Conservation (phyloP, 2,888 invertebrate species). For the Linnaemya vulpina region DNA sequence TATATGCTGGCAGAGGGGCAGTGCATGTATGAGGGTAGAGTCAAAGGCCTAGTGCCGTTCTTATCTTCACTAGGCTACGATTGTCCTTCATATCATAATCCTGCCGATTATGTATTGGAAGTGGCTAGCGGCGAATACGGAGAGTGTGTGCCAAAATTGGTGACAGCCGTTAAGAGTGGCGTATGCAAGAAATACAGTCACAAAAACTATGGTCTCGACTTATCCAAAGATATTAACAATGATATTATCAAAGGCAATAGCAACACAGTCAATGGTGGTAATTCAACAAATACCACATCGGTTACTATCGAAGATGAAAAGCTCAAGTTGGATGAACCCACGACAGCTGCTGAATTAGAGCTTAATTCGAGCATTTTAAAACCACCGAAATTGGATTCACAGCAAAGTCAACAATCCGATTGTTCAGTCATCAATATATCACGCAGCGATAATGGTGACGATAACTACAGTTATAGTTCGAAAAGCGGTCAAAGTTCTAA, state of each 20-base stretch:
- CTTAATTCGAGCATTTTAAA: constrained; percentile 83
- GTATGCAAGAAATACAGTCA: constrained; percentile 86
- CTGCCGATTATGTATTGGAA: constrained; percentile 98
- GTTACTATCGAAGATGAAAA: constrained; percentile 83
- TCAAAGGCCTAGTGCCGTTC: constrained; percentile 93
- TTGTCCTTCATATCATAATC: constrained; percentile 98
- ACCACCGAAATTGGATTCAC: constrained; percentile 81
- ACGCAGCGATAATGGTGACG: constrained; percentile 74
- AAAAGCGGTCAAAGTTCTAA: constrained; percentile 83
- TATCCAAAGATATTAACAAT: constrained; percentile 83
- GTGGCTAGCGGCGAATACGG: constrained; percentile 98
- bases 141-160: constrained; percentile 92
- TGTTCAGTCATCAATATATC: constrained; percentile 78
- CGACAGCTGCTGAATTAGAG: constrained; percentile 75
- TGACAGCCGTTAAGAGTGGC: constrained; percentile 92
- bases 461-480: constrained; percentile 78
- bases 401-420: constrained; percentile 80
- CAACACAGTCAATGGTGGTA: constrained; percentile 78
- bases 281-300: constrained; percentile 82
- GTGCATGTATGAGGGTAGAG: constrained; percentile 95
- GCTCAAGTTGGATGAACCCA: constrained; percentile 84
- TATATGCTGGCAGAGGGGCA: constrained; percentile 96
- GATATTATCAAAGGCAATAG: constrained; percentile 84
- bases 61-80: constrained; percentile 92
- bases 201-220: constrained; percentile 78